These are phyloP conservation scores for Accipiter cooperii DNA, from an alignment of 2,113 vertebrate genomes.

Conservation along the genomic window DNA sequence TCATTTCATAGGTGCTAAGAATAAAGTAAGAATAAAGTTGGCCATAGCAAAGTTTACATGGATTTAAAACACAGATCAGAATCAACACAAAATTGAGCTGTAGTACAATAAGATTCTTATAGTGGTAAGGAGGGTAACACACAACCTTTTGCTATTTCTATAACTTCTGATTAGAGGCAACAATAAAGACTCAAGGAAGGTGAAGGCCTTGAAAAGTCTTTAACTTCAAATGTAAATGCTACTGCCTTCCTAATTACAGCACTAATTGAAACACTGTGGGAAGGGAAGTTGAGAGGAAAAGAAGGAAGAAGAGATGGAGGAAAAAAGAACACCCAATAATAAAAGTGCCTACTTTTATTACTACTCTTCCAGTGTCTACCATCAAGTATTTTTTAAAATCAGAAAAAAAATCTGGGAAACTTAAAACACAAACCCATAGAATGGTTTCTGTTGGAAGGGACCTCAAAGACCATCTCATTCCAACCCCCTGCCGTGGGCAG, in stretches of 20 bases:
- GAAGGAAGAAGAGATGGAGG: neutral
- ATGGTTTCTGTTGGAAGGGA: too few relatives aligned
- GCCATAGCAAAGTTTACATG: neutral
- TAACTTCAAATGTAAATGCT: neutral
- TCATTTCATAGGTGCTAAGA: neutral
- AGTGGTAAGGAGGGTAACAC: neutral
- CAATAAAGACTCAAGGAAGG: neutral
- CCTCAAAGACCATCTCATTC: too few relatives aligned
- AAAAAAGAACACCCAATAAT: neutral
- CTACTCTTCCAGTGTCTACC: neutral
- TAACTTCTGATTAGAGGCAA: neutral
- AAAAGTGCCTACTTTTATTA: neutral
- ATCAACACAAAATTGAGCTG: neutral
- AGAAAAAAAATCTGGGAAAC: neutral
- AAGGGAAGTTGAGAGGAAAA: neutral
- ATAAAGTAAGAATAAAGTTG: neutral
- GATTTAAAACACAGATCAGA: neutral
- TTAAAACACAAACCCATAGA: too few relatives aligned
- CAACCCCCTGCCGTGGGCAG: too few relatives aligned
- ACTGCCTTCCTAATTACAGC: neutral
- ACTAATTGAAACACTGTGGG: neutral
- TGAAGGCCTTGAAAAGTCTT: neutral
- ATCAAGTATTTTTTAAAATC: neutral
- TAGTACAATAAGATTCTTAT: neutral
- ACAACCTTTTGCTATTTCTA: neutral